Base-by-base conservation (phyloP, 2,888 invertebrate species). In the Xestobium rufovillosum region DNA sequence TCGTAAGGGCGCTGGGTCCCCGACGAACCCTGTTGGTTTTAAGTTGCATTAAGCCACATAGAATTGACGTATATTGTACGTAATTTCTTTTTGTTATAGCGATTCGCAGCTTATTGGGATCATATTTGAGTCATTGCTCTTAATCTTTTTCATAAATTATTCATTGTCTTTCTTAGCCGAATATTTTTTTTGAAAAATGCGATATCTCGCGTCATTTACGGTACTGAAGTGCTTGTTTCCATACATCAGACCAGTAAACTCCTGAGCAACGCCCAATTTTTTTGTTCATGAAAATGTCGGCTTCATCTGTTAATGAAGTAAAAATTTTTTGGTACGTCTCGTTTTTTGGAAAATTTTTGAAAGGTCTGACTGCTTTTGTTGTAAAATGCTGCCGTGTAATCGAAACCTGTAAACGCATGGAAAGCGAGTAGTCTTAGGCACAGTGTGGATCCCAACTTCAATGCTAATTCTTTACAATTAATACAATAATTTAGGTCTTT, bases 381-480 rank as follows among this genome's bases (percentile, higher is more conserved):
- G 23, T 19, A 8, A 19, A 19, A 19, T n/a, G 23, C 23, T 19
- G 23, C n/a, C 23, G 23, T 19, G 23, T 19, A 19, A 19, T 19
- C 23, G 23, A 6, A 19, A n/a, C 23, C 23, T 19, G 23, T 19
- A 19, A 8, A 19, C n/a, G 23, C 23, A 19, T 19, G 23, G 23
- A 19, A 19, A 19, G 23, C 23, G 6, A n/a, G 6, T n/a, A 19
- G 23, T 8, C 23, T 19, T 19, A 6, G 23, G 14, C 50, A 52
- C 36, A 51, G 38, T 28, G 16, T 41, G 4, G 15, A n/a, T 23
- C 51, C 53, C 26, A 54, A 50, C 30, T 49, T 50, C 13, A 15
- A 31, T n/a, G 51, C 47, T 43, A 52, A 44, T 13, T 51, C 43
- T 0, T 41, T 49, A 23, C 49, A 52, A 33, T 46, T 48, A 16